Base-by-base conservation (phyloP, 2,888 invertebrate species). In the Apantesis nais region DNA sequence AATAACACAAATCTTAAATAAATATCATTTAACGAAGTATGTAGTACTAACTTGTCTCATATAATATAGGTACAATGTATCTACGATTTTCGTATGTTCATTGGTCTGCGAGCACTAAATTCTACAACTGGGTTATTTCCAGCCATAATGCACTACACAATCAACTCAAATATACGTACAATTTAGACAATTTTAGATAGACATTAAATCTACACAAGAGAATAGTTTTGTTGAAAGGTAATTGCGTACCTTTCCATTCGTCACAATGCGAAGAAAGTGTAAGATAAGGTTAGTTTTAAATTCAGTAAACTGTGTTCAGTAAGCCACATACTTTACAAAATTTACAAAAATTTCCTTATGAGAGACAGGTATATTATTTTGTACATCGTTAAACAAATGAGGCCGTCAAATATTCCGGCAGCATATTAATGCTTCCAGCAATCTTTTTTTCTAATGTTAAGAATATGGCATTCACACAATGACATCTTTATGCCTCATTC, bases 81-180 rank as follows among this genome's bases (percentile, higher is more conserved):
- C 12, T 48, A 16, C 9, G 12, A 66, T 65, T 52, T 62, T n/a
- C 61, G 25, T 66, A 31, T 11, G 70, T 41, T 70, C 61, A 66
- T 70, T 70, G 66, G 62, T 61, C 63, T 48, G 29, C 16, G 29
- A 29, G 62, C 31, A 71, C 52, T 64, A 58, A 64, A 65, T 64
- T 60, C 52, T 64, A 65, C 64, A 60, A 48, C 16, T 61, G 48
- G 39, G 66, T 66, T 66, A 62, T 68, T 68, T 68, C 22, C n/a
- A 41, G 22, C 61, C 19, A 55, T 66, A 62, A 62, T 66, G 63
- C 67, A 67, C 67, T 67, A 44, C 52, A 71, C 64, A 71, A 71
- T 67, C 48, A 67, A 67, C 63, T 63, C 60, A 61, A 71, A 67
- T 63, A 55, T 66, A 71, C 71, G 37, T 37, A 71, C 67, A 71